Base-by-base conservation (phyloP, 2,113 vertebrate species). In the Sinocyclocheilus maitianheensis region DNA sequence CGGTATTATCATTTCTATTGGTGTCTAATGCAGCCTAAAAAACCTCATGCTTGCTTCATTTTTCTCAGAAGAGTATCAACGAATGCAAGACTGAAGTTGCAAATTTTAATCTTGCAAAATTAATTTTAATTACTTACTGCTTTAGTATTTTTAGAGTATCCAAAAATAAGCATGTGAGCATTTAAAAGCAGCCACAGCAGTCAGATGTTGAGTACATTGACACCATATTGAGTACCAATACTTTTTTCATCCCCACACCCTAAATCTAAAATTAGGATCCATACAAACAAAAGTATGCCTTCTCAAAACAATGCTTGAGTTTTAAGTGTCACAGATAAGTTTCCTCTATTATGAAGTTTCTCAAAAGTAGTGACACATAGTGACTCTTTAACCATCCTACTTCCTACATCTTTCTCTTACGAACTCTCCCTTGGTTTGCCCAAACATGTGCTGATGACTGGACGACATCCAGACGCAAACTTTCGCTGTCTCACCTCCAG, bases 261-360 rank as follows among this genome's bases (percentile, higher is more conserved):
- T 60, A 60, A 60, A n/a, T 60, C 20, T 34, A 69, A 69, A 9
- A 16, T 69, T 69, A 34, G 14, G 30, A 69, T 69, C 26, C 16
- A 69, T 18, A 34, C 26, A 34, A 60, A 60, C 65, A 18, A 34
- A 69, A 34, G 2, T 18, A 34, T 16, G 1, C 67, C 37, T 20
- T 71, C 67, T 72, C 20, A 40, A 72, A 43, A 72, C 34, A 72
- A 72, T 72, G 11, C 69, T 72, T 4, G 12, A 2, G 10, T 26
- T 30, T 67, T 14, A 67, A 6, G 12, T 9, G 6, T 5, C 43
- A 14, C n/a, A 76, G 10, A 75, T 51, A 76, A 8, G 22, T 79
- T 81, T 86, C 55, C 69, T 51, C 24, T 26, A 87, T 90, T 91
- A 83, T 87, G 83, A 92, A 89, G 90, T 91, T 87, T 85, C 30